Evolutionary conservation across 2,113 vertebrate species (phyloP).

Genomic region (Amazona vittata): DNA sequence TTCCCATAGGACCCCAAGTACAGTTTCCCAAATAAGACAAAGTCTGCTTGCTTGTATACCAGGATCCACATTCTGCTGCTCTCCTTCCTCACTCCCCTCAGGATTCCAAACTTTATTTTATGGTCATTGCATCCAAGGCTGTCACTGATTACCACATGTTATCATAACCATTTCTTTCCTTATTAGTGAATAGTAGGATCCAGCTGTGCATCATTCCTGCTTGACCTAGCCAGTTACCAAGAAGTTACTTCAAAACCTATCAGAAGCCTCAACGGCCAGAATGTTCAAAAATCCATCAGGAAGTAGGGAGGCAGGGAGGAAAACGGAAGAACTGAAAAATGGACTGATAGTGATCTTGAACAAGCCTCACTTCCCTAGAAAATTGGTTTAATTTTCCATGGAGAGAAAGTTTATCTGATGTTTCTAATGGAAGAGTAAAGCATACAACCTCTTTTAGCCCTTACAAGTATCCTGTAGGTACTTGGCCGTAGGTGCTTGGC

Average conservation of each 20-base stretch:
- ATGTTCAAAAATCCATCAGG: background rate
- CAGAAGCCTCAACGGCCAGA: background rate
- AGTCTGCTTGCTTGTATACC: background rate
- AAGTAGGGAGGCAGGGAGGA: background rate
- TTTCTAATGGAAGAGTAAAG: background rate
- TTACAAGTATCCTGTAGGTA: background rate
- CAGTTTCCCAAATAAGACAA: background rate
- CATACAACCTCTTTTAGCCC: background rate
- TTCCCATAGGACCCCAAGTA: background rate
- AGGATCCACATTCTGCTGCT: background rate
- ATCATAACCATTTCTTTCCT: background rate
- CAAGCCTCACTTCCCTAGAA: background rate
- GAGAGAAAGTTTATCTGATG: background rate
- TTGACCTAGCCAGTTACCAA: background rate
- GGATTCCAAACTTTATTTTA: background rate
- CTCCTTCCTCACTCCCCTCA: background rate
- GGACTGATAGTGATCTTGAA: background rate
- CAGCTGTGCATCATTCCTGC: background rate
- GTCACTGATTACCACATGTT: background rate
- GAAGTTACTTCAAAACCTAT: background rate
- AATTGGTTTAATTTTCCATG: background rate
- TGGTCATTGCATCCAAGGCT: background rate
- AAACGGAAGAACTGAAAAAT: background rate
- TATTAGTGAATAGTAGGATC: background rate
- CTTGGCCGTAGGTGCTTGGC: background rate